phyloP scores from a whole-genome alignment of 2,888 invertebrate genomes.

The Tetanocera ferruginea region DNA sequence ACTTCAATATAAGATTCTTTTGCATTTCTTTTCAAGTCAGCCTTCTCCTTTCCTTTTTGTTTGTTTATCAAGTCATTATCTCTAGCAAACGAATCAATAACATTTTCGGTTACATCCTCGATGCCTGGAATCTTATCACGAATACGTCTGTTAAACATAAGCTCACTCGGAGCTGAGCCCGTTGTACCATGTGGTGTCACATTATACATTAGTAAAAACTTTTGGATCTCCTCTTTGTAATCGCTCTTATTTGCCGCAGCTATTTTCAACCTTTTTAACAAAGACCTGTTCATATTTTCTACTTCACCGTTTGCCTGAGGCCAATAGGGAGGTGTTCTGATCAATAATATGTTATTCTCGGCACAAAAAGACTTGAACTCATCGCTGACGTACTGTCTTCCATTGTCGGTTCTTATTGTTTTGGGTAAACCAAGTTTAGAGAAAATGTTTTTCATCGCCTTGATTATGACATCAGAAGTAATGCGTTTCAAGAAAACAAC shows the following conservation, averaged over 20 bases:
- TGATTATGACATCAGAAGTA: constrained; percentile 33
- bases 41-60: constrained; percentile 44
- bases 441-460: constrained; percentile 38
- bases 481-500: constrained; percentile 32
- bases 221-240: too few relatives aligned
- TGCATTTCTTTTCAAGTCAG: constrained; percentile 40
- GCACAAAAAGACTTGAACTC: constrained; percentile 37
- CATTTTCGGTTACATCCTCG: constrained; percentile 36
- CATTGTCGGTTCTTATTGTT: constrained; percentile 39
- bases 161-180: constrained; percentile 35
- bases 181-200: constrained; percentile 42
- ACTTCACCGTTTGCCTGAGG: constrained; percentile 45
- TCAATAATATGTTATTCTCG: constrained; percentile 25
- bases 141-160: constrained; percentile 41
- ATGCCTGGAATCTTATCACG: constrained; percentile 41
- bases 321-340: constrained; percentile 39
- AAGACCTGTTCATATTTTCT: too few relatives aligned
- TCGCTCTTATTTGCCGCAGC: too few relatives aligned
- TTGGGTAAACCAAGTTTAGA: constrained; percentile 36
- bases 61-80: constrained; percentile 44
- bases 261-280: too few relatives aligned
- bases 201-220: constrained; percentile 42
- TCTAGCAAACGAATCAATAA: constrained; percentile 42
- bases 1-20: constrained; percentile 34
- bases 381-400: constrained; percentile 33